Evolutionary conservation across 2,113 vertebrate genomes (phyloP).

Genomic region (Phrynosoma blainvillii): DNA sequence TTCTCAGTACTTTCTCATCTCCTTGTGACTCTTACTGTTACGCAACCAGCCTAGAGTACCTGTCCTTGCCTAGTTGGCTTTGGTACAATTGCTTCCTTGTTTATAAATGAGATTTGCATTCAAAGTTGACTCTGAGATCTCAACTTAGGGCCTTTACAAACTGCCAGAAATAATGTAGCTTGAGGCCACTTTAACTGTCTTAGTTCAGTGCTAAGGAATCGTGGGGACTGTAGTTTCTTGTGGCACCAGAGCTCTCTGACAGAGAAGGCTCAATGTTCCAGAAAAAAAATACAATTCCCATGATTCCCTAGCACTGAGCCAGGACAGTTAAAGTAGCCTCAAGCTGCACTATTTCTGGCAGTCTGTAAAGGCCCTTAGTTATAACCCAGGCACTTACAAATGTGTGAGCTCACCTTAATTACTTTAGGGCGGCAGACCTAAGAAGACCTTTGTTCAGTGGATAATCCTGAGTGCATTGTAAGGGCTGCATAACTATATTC

Average conservation of each 20-base stretch:
- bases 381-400: neutral
- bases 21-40: neutral
- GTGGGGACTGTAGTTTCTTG: no score
- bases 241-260: no score
- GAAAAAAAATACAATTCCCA: no score
- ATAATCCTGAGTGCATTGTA: neutral
- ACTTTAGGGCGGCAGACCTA: neutral
- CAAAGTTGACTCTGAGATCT: neutral
- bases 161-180: no score
- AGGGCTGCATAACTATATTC: neutral
- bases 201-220: no score
- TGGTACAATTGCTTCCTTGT: neutral
- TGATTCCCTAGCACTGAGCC: no score
- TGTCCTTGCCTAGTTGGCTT: neutral
- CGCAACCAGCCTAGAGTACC: no score
- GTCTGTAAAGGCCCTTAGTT: neutral
- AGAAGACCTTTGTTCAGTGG: neutral
- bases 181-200: no score
- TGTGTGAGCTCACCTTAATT: neutral
- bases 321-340: no score
- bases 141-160: no score
- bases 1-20: neutral
- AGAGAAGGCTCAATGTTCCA: no score
- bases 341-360: no score
- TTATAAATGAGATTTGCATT: neutral